Evolutionary conservation across 2,797 vertebrate species (phyloP).

Genomic region (Champsocephalus esox): DNA sequence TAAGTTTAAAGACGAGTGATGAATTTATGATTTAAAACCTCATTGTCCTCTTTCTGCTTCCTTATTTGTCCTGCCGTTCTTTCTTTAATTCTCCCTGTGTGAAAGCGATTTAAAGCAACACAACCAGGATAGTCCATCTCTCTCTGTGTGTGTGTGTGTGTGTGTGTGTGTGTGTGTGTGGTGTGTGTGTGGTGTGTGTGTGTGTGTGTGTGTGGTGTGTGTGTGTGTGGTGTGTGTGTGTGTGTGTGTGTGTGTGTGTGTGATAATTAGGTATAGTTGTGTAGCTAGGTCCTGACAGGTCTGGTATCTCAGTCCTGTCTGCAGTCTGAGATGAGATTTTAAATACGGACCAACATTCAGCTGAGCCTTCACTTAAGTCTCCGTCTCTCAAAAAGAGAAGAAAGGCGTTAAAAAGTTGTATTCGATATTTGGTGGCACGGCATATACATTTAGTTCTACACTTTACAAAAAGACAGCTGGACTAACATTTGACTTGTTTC

Average conservation of each 20-base stretch:
- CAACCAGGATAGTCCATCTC: background rate
- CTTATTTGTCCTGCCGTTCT: constrained; percentile 46
- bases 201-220: background rate
- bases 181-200: too few relatives aligned
- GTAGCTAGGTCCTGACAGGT: constrained; percentile 45
- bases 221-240: background rate
- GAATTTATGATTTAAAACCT: constrained; percentile 42
- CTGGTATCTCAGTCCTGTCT: constrained; percentile 44
- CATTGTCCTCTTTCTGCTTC: constrained; percentile 10
- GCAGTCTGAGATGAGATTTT: constrained; percentile 58
- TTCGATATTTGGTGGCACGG: background rate
- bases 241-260: background rate
- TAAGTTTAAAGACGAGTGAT: constrained; percentile 13
- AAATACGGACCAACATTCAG: constrained; percentile 70
- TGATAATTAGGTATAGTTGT: constrained; percentile 16
- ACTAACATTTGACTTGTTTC: too few relatives aligned
- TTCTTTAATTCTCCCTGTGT: background rate
- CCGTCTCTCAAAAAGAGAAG: background rate
- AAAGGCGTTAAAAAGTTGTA: background rate
- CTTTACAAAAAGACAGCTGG: too few relatives aligned
- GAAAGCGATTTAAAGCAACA: background rate
- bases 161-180: too few relatives aligned
- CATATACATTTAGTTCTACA: too few relatives aligned
- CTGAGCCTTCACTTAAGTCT: constrained; percentile 50
- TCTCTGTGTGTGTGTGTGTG: background rate